These are phyloP conservation scores for Pygmarrhopalites habei DNA, from an alignment of 1,140 invertebrate genomes.

Conservation along the genomic window DNA sequence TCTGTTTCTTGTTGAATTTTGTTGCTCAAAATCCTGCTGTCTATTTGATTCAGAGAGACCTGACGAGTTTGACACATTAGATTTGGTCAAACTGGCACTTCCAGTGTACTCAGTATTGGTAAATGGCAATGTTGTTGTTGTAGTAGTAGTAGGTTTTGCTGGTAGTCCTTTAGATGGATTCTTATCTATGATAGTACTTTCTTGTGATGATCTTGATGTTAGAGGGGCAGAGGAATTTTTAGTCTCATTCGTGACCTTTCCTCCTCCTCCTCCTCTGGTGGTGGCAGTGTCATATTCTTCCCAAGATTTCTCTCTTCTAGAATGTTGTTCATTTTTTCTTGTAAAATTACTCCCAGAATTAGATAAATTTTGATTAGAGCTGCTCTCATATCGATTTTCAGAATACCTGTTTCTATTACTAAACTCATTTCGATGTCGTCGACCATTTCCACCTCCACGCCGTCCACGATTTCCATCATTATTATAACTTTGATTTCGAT, in stretches of 20 bases:
- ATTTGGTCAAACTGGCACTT: conserved; percentile 24
- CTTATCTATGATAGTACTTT: neutral
- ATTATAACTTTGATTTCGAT: conserved; percentile 6
- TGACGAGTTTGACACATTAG: no score
- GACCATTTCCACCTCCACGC: conserved; percentile 29
- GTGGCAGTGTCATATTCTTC: neutral
- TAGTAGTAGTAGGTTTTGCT: neutral
- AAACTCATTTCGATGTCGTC: conserved; percentile 37
- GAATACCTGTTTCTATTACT: conserved; percentile 35
- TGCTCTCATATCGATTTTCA: conserved; percentile 17
- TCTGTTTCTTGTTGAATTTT: no score
- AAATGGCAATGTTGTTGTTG: conserved; percentile 19
- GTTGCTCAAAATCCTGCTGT: no score
- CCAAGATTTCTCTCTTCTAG: conserved; percentile 13
- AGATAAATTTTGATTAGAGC: neutral
- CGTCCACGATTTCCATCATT: conserved; percentile 9
- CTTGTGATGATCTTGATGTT: neutral
- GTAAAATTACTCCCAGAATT: neutral
- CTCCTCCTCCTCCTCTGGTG: no score
- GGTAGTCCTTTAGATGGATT: neutral
- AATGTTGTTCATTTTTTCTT: neutral
- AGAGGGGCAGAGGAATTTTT: neutral
- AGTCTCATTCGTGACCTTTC: no score
- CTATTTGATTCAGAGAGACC: no score
- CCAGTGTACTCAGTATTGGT: conserved; percentile 38